A percentile compares a stretch with the other conserved stretches of the same genome.
Conservation (phyloP, 2,797 vertebrate species). For the Pseudochromis fuscus region DNA sequence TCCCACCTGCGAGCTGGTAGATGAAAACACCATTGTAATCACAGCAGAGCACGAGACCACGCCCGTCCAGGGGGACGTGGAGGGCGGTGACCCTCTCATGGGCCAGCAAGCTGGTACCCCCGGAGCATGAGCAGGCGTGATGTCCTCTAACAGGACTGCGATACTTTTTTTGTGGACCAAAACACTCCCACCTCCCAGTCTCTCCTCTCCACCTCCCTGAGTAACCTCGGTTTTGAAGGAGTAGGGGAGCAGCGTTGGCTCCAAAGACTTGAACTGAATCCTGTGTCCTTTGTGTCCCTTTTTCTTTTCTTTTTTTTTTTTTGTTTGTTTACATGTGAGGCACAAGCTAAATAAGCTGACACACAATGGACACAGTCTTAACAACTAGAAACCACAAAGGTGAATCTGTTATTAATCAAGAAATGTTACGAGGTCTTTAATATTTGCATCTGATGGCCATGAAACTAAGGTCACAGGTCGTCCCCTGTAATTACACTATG, state of each 20-base stretch:
- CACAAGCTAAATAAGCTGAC: constrained; percentile 42
- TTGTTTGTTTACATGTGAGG: constrained; percentile 28
- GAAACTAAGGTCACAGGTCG: constrained; percentile 18
- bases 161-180: constrained; percentile 62
- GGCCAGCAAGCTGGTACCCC: constrained; percentile 91
- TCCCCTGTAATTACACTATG: constrained; percentile 29
- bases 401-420: constrained; percentile 43
- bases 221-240: constrained; percentile 56
- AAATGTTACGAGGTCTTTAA: constrained; percentile 37
- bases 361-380: constrained; percentile 33
- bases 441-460: constrained; percentile 38
- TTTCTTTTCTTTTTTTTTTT: constrained; percentile 31
- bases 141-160: constrained; percentile 27
- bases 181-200: constrained; percentile 51
- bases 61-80: constrained; percentile 80
- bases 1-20: constrained; percentile 92
- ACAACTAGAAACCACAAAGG: constrained; percentile 24
- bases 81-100: constrained; percentile 89
- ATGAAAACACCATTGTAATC: constrained; percentile 91
- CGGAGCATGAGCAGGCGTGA: constrained; percentile 87
- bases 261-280: constrained; percentile 60
- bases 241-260: constrained; percentile 50
- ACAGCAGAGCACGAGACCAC: constrained; percentile 82
- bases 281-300: constrained; percentile 51
- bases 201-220: constrained; percentile 47